Base-by-base conservation (phyloP, 2,113 vertebrate genomes). In the Sphaerodactylus townsendi region DNA sequence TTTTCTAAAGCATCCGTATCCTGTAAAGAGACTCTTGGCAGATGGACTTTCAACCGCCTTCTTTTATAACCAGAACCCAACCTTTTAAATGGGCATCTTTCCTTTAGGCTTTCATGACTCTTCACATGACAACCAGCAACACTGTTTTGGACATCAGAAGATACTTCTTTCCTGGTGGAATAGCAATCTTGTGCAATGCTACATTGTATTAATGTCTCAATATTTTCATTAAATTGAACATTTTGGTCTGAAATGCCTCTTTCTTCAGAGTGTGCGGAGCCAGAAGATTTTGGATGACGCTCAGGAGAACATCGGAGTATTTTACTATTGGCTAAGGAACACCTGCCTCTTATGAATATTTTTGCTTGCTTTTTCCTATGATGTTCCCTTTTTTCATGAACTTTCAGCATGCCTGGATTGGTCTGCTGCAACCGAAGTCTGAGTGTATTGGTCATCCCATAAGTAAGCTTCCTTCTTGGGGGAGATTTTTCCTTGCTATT, bases 401-500 rank as follows among this genome's bases (percentile, higher is more conserved):
- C 84, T 77, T 92, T 82, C 59, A 93, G 85, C 73, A 93, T 92
- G 33, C 77, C 86, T 0, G 96, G 93, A 75, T 97, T 96, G 81
- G 94, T 94, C 64, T 93, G 93, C 92, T 97, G 96, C 70, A 98
- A 89, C 65, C 98, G 97, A 17, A 99, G 93, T 74, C 95, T 94
- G 71, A 98, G 93, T 0, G 98, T 97, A 77, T 97, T 97, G 35
- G 98, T 99, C 74, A 98, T 93, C 15, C 98, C 97, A 19, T 96
- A 98, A 15, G 96, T 81, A 13, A 98, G 85, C 73, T 92, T 98
- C 69, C 92, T 96, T 77, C 87, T 94, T 0, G 88, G 87, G 82
- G 74, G 86, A 77, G 85, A 85, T 19, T 91, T 92, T 33, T 82
- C 87, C 46, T 86, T 81, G 37, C 77, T 30, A 81, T 75, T 68